These are phyloP conservation scores for Sparus aurata DNA, from an alignment of 2,797 vertebrate genomes.

Conservation along the genomic window DNA sequence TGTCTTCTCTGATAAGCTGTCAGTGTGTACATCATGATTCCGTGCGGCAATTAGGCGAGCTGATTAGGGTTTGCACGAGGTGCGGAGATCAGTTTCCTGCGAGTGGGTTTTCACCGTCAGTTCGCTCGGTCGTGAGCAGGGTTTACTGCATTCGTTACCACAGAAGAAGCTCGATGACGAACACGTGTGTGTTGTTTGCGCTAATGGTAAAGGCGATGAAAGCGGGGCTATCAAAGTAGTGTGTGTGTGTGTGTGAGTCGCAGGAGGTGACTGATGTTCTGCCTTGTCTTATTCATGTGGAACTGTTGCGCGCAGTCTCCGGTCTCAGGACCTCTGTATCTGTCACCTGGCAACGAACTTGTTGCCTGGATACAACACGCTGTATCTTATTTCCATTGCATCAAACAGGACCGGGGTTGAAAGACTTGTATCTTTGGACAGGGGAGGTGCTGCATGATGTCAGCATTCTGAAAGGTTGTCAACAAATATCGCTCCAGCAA, in stretches of 20 bases:
- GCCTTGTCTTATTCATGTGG: constrained; percentile 66
- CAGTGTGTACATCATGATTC: constrained; percentile 36
- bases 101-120: constrained; percentile 24
- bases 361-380: constrained; percentile 86
- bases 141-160: constrained; percentile 1
- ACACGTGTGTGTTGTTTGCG: constrained; percentile 17
- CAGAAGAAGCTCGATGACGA: no score
- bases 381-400: constrained; percentile 76
- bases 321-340: constrained; percentile 80
- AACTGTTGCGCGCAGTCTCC: constrained; percentile 64
- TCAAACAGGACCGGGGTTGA: constrained; percentile 68
- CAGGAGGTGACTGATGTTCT: constrained; percentile 61
- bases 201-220: constrained; percentile 41
- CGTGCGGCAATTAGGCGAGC: constrained; percentile 44
- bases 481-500: constrained; percentile 1
- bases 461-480: constrained; percentile 25
- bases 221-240: constrained; percentile 54
- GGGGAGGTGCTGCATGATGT: constrained; percentile 41
- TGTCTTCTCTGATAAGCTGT: constrained; percentile 50
- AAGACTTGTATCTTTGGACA: constrained; percentile 59
- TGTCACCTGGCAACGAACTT: constrained; percentile 87
- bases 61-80: constrained; percentile 38
- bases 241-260: constrained; percentile 1
- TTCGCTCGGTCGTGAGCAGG: not conserved
- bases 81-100: constrained; percentile 20